phyloP scores from a whole-genome alignment of 2,113 vertebrate genomes.

The Thunnus thynnus region DNA sequence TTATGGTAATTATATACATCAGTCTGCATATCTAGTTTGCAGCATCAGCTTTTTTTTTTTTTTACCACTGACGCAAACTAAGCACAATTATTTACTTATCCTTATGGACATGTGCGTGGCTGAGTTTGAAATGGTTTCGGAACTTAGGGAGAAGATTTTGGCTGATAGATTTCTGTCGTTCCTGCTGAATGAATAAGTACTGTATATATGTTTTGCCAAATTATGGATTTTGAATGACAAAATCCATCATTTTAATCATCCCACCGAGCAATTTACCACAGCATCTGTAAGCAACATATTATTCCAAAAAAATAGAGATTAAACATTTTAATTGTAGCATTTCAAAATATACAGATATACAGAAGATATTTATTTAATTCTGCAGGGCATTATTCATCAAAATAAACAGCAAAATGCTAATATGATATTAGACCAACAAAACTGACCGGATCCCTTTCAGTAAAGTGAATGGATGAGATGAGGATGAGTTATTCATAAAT shows the following conservation, averaged over 20 bases:
- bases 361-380: not conserved
- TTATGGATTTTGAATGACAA: constrained; percentile 3
- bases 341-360: no score
- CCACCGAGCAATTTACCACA: not conserved
- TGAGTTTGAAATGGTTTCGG: constrained; percentile 11
- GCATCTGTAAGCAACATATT: not conserved
- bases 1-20: constrained; percentile 41
- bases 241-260: constrained; percentile 1
- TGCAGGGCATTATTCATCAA: constrained; percentile 1
- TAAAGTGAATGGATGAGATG: constrained; percentile 26
- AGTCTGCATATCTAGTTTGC: constrained; percentile 37
- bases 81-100: constrained; percentile 24
- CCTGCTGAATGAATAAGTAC: not conserved
- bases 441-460: constrained; percentile 13
- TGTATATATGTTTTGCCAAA: not conserved
- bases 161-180: not conserved
- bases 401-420: constrained; percentile 1
- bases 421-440: constrained; percentile 15
- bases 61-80: not conserved
- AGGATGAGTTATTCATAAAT: constrained; percentile 37
- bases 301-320: not conserved
- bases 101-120: not conserved
- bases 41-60: constrained; percentile 24
- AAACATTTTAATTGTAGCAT: no score
- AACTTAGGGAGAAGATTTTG: constrained; percentile 4